phyloP scores from a whole-genome alignment of 2,113 vertebrate genomes.

The Hemibagrus wyckioides region DNA sequence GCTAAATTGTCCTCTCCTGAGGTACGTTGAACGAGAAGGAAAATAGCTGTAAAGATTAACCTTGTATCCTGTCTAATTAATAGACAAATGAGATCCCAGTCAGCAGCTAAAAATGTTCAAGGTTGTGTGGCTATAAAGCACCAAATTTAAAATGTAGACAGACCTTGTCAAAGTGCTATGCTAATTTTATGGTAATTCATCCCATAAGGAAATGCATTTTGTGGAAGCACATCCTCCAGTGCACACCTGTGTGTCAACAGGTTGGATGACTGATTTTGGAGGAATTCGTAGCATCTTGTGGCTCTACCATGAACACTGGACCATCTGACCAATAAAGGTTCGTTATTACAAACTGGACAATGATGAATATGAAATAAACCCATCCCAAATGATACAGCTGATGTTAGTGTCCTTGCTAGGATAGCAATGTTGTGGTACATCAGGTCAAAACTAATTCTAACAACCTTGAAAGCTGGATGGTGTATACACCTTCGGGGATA shows the following conservation, averaged over 20 bases:
- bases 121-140: slow-evolving; percentile 25
- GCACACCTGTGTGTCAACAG: neutral
- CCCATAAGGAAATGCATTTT: slow-evolving; percentile 26
- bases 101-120: slow-evolving; percentile 51
- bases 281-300: neutral
- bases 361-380: neutral
- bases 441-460: neutral
- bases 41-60: slow-evolving; percentile 42
- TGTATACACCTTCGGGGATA: neutral
- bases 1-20: neutral
- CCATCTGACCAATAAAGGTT: neutral
- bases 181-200: slow-evolving; percentile 49
- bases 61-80: slow-evolving; percentile 42
- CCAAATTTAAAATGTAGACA: slow-evolving; percentile 28
- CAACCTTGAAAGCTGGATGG: neutral
- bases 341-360: neutral
- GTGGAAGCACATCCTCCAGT: neutral
- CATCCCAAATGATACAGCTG: neutral
- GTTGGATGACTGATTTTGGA: neutral
- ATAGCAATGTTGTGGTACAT: neutral
- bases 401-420: neutral
- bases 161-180: slow-evolving; percentile 38
- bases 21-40: neutral
- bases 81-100: slow-evolving; percentile 42
- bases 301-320: neutral